These are phyloP conservation scores for Subanguina moxae DNA, from an alignment of 1,140 invertebrate genomes.

Conservation along the genomic window DNA sequence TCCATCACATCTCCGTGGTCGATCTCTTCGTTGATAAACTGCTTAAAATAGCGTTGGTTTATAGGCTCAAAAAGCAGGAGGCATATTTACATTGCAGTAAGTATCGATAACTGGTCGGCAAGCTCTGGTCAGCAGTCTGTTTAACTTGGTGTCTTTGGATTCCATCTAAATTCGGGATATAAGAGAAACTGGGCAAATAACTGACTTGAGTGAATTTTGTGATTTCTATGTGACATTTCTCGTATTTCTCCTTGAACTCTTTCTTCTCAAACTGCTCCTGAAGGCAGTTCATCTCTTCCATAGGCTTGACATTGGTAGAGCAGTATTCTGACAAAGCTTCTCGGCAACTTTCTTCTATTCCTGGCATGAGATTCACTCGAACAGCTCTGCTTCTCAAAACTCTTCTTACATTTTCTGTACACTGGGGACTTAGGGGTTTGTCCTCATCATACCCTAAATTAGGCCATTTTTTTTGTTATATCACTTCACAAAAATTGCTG, in stretches of 20 bases:
- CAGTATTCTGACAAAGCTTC: slow-evolving; percentile 78
- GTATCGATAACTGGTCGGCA: slow-evolving; percentile 78
- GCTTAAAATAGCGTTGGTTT: slow-evolving; percentile 41
- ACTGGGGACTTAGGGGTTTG: slow-evolving; percentile 64
- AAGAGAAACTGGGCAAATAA: background rate
- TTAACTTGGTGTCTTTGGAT: slow-evolving; percentile 60
- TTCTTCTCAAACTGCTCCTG: slow-evolving; percentile 78
- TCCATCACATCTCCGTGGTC: slow-evolving; percentile 76
- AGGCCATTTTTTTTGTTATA: too few relatives aligned
- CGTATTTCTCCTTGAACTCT: slow-evolving; percentile 59
- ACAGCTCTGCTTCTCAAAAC: slow-evolving; percentile 86
- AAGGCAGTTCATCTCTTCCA: slow-evolving; percentile 79
- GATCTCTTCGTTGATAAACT: slow-evolving; percentile 69
- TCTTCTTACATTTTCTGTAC: slow-evolving; percentile 73
- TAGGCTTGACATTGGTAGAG: slow-evolving; percentile 69
- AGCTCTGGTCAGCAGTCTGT: slow-evolving; percentile 71
- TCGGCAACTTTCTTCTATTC: slow-evolving; percentile 84
- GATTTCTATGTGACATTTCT: slow-evolving; percentile 71
- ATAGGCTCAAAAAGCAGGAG: background rate
- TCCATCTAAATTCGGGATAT: slow-evolving; percentile 20
- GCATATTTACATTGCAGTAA: slow-evolving; percentile 69
- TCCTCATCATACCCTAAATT: slow-evolving; percentile 63
- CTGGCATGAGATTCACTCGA: slow-evolving; percentile 84
- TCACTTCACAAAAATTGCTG: too few relatives aligned
- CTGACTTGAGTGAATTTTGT: slow-evolving; percentile 76